Percentiles rank a stretch among this genome's conserved stretches.
These are phyloP conservation scores for Scotopteryx bipunctaria DNA, from an alignment of 2,888 invertebrate species.

Conservation along the genomic window DNA sequence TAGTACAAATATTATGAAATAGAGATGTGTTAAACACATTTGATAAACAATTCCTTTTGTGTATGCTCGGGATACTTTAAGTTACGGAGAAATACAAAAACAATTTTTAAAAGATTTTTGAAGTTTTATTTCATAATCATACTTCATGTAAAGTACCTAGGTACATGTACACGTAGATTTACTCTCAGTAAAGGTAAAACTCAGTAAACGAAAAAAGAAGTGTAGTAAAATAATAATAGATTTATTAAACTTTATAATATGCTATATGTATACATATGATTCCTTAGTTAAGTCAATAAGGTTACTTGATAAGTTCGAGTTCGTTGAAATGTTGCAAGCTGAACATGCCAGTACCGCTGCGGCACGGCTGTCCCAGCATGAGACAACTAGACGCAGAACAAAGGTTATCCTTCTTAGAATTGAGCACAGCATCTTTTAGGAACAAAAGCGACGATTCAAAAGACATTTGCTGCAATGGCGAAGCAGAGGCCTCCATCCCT, in stretches of 20 bases:
- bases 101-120: conserved; percentile 43
- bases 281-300: background rate
- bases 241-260: conserved; percentile 9
- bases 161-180: background rate
- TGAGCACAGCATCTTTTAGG: conserved; percentile 89
- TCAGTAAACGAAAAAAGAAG: conserved; percentile 2
- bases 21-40: conserved; percentile 38
- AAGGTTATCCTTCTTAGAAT: conserved; percentile 89
- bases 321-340: conserved; percentile 63
- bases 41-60: conserved; percentile 33
- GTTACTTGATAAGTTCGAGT: conserved; percentile 45
- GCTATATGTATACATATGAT: too few relatives aligned
- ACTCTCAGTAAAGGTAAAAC: background rate
- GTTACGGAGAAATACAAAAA: conserved; percentile 60
- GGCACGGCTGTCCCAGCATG: conserved; percentile 92
- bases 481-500: conserved; percentile 95
- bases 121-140: background rate
- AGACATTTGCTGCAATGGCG: conserved; percentile 98
- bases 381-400: conserved; percentile 93
- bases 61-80: conserved; percentile 35
- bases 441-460: conserved; percentile 97
- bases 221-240: conserved; percentile 10
- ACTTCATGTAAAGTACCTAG: background rate
- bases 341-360: conserved; percentile 92
- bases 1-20: conserved; percentile 41